Conservation (phyloP, 2,797 vertebrate genomes). For the Aphelocoma californica region DNA sequence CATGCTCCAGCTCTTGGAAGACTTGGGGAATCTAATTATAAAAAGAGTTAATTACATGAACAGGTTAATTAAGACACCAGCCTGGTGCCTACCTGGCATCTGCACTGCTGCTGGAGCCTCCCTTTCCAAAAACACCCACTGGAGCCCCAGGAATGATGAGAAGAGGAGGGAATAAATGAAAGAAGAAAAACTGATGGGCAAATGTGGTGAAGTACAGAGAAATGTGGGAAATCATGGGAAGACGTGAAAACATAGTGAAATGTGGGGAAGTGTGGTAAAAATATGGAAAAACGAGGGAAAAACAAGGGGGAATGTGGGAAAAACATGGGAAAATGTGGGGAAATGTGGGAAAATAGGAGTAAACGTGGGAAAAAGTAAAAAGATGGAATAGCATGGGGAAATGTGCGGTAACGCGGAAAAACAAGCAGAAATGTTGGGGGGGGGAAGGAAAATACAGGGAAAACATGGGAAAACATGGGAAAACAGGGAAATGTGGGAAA, state of each 20-base stretch:
- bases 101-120: not conserved
- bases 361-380: not conserved
- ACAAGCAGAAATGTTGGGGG: rapidly evolving
- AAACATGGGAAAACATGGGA: not conserved
- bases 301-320: not conserved
- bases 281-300: not conserved
- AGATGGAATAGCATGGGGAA: not conserved
- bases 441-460: rapidly evolving
- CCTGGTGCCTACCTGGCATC: not conserved
- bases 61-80: constrained; percentile 19
- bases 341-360: too few relatives aligned
- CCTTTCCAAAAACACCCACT: not conserved
- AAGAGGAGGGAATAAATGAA: not conserved
- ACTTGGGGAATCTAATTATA: not conserved
- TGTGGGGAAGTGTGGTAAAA: not conserved
- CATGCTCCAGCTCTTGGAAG: not conserved
- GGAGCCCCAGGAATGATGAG: not conserved
- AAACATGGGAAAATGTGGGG: not conserved
- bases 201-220: not conserved
- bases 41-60: constrained; percentile 2
- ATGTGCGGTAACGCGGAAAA: not conserved
- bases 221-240: not conserved
- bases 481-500: not conserved
- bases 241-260: not conserved
- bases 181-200: not conserved